phyloP scores from a whole-genome alignment of 1,140 invertebrate species.

The Ooceraea biroi region DNA sequence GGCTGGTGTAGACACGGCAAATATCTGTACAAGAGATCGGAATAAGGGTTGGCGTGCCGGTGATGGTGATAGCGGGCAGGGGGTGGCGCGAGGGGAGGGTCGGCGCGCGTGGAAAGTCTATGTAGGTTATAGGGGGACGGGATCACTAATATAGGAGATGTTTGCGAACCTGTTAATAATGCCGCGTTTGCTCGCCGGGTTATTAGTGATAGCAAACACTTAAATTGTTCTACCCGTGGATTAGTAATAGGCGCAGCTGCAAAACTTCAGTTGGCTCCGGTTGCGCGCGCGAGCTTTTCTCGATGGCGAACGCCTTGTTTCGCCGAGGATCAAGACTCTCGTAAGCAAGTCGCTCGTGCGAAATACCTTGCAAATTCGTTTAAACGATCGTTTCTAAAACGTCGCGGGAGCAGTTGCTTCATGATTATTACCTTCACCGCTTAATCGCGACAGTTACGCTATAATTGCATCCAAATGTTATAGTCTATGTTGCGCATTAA shows the following conservation, averaged over 20 bases:
- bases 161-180: conserved; percentile 85
- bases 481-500: background rate
- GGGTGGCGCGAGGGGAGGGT: too few relatives aligned
- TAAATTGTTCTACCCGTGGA: conserved; percentile 81
- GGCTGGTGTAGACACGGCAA: conserved; percentile 82
- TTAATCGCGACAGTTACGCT: background rate
- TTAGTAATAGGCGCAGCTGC: conserved; percentile 78
- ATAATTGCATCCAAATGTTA: background rate
- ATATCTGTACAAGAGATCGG: conserved; percentile 84
- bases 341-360: background rate
- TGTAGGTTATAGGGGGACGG: conserved; percentile 78
- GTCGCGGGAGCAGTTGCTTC: background rate
- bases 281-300: conserved; percentile 56
- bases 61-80: conserved; percentile 56
- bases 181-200: conserved; percentile 82
- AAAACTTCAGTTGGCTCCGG: conserved; percentile 51
- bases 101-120: conserved; percentile 74
- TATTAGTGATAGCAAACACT: conserved; percentile 84
- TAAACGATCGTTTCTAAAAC: background rate
- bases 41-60: conserved; percentile 76
- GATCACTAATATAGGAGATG: conserved; percentile 83
- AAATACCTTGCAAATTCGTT: background rate
- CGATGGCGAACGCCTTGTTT: conserved; percentile 20
- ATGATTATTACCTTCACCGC: background rate
- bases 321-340: conserved; percentile 4